Evolutionary conservation across 2,888 invertebrate genomes (phyloP), one percentile per base, ranked within the genome.

Genomic region (Amorpha juglandis): DNA sequence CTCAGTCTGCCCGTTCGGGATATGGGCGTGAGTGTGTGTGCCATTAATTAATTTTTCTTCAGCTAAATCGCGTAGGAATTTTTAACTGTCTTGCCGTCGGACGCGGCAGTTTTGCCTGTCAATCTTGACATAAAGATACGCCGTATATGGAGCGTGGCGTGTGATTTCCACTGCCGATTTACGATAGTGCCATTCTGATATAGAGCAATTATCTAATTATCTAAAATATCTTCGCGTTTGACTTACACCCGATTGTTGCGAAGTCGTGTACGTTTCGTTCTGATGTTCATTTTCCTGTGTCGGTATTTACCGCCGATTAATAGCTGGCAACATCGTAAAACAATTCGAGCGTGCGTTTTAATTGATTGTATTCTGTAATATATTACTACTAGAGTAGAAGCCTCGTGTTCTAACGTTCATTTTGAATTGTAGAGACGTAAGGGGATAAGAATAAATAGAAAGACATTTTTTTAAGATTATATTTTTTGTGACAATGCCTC

Each of bases 61-160:
- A 1, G 27, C 27, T 27, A 27, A n/a, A 27, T 27, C 1, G 27
- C 27, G 27, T 27, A 27, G 27, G 27, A 27, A 27, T 27, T 27
- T 27, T 27, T 27, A 42, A 2, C 6, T 48, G 0, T n/a, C 48
- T 48, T n/a, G 48, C 1, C 27, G 6, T 48, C n/a, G 6, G 48
- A 6, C 48, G 48, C 50, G 19, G 19, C 7, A 1, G 9, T 19
- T 19, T 11, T 50, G 50, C 19, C 50, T 19, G 19, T 50, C 48
- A 7, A 6, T 42, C 42, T 42, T 21, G 45, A 64, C 45, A 53
- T 52, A 45, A 14, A 53, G 35, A 65, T 38, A 45, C 58, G 64
- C 16, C 47, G 19, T 65, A 58, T 65, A 12, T 48, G 48, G 64
- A 65, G 55, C 64, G 64, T 65, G 55, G 0, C 53, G 53, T 53